Base-by-base conservation (phyloP, 2,888 invertebrate genomes). In the Muschampia plurimacula region DNA sequence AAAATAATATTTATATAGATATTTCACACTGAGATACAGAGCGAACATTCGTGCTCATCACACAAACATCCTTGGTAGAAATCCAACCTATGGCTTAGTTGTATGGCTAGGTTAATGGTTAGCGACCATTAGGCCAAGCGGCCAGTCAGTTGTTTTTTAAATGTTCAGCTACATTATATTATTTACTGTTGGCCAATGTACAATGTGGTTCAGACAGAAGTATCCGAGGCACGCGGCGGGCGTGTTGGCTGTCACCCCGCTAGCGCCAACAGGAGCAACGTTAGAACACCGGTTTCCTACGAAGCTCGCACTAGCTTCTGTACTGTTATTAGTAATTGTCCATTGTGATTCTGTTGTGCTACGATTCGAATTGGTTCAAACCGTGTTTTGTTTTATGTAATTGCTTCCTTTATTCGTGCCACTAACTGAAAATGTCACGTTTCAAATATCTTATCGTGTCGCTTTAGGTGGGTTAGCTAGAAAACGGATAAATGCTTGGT, bases 221-320 rank as follows among this genome's bases (percentile, higher is more conserved):
- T 59, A 66, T 66, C 44, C 46, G 41, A n/a, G 46, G 71, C 65
- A 60, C 60, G 70, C 69, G 57, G 59, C 65, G 12, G 66, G 60
- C 71, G 71, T 66, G 71, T 71, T 36, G 36, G 49, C 71, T 71
- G 71, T 71, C 71, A 66, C 66, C 57, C 41, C 28, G 60, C 60
- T 46, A 44, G 67, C 66, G 36, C 71, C 66, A 71, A 57, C 70
- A 46, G 71, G 60, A 65, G 59, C 65, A 65, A 71, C 59, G 71
- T 60, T 60, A 71, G 28, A 65, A 71, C 71, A 71, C 71, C 71
- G 71, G 71, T 66, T 60, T 52, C 22, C 64, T 46, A 28, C 55
- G 8, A 55, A 52, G 52, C 52, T 39, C 41, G 60, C 66, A 32
- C 71, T 59, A 28, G 60, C 71, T 70, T 13, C 70, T 66, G 60